Evolutionary conservation across 2,797 vertebrate genomes (phyloP).

Genomic region (Lagocephalus sceleratus): DNA sequence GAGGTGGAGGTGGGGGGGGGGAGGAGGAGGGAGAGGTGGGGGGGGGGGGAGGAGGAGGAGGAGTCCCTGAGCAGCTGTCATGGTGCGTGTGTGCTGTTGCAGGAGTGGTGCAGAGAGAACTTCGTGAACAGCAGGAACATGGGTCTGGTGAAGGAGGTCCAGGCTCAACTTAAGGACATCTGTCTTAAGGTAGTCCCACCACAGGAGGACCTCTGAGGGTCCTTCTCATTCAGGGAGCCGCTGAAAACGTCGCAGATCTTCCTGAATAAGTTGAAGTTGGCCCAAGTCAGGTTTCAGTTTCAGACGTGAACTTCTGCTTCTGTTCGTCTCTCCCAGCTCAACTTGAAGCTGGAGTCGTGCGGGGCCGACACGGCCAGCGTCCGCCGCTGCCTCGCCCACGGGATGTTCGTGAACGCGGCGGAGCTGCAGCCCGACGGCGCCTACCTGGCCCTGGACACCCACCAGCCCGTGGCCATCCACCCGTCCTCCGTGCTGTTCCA

Average conservation of each 20-base stretch:
- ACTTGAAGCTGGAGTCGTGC: slow-evolving; percentile 84
- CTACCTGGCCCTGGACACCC: slow-evolving; percentile 85
- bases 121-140: slow-evolving; percentile 95
- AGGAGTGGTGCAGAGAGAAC: slow-evolving; percentile 98
- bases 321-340: slow-evolving; percentile 73
- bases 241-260: no score
- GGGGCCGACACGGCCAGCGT: slow-evolving; percentile 77
- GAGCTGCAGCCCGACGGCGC: slow-evolving; percentile 89
- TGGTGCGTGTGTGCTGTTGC: slow-evolving; percentile 8
- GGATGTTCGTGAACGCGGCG: slow-evolving; percentile 88
- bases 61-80: no score
- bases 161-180: slow-evolving; percentile 90
- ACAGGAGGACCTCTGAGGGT: no score
- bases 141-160: slow-evolving; percentile 86
- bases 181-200: slow-evolving; percentile 86
- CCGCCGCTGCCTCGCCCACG: slow-evolving; percentile 90
- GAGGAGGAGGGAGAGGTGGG: no score
- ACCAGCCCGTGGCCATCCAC: slow-evolving; percentile 89
- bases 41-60: no score
- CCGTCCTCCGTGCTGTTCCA: slow-evolving; percentile 95
- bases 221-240: no score
- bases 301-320: not conserved
- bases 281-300: no score
- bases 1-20: no score
- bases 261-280: no score